Percentiles rank a stretch among this genome's conserved stretches.
These are phyloP conservation scores for Psococerastis gibbosa DNA, from an alignment of 2,888 invertebrate genomes.

Conservation along the genomic window DNA sequence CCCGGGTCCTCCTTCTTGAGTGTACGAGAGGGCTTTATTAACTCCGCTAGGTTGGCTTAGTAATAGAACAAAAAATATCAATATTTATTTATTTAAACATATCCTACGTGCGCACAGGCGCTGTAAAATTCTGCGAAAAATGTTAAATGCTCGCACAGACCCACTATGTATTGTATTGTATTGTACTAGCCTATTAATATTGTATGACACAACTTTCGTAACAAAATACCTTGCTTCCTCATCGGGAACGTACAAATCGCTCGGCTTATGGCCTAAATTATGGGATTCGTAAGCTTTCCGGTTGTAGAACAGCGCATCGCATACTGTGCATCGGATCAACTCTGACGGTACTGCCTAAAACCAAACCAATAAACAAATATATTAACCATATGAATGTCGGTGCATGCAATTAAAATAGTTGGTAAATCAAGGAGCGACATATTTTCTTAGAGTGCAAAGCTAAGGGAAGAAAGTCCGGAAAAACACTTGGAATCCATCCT, in stretches of 20 bases:
- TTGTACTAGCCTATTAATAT: too few species aligned
- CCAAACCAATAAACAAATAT: constrained; percentile 13
- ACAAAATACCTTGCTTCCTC: constrained; percentile 30
- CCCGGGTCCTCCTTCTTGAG: too few species aligned
- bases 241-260: constrained; percentile 39
- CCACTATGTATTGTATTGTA: constrained; percentile 14
- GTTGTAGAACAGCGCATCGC: constrained; percentile 43
- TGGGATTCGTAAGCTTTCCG: constrained; percentile 43
- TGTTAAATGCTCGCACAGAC: background rate
- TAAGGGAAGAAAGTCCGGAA: too few species aligned
- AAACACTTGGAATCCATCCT: too few species aligned
- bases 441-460: too few species aligned
- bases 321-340: constrained; percentile 40
- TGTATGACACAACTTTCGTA: constrained; percentile 13
- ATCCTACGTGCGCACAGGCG: too few species aligned
- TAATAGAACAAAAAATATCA: background rate
- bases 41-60: too few species aligned
- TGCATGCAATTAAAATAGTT: too few species aligned
- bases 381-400: background rate
- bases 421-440: too few species aligned
- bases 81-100: too few species aligned
- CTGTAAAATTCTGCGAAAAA: too few species aligned
- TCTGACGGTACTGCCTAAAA: constrained; percentile 26
- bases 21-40: too few species aligned
- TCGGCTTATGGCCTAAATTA: constrained; percentile 37